Base-by-base conservation (phyloP, 2,797 vertebrate species). In the Luscinia luscinia region DNA sequence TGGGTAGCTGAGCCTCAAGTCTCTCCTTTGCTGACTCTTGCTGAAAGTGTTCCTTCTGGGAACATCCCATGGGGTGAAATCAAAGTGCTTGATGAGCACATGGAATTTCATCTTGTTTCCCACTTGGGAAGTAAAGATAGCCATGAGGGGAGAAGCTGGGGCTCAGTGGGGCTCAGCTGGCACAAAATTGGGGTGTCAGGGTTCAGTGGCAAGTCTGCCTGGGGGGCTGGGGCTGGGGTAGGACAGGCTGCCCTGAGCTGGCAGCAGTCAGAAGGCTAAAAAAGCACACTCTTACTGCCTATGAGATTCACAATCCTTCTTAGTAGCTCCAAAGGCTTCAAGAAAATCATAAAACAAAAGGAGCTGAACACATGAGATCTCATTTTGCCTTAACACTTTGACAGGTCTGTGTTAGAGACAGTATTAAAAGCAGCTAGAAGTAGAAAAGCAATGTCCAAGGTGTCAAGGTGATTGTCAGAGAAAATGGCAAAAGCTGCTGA, bases 1-100 rank as follows among this genome's bases (percentile, higher is more conserved):
- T n/a, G 26, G n/a, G 17, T 26, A 20, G 45, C 28, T 28, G 63
- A 49, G 11, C 27, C 34, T 18, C 1, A 3, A 6, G 40, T 69
- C 69, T 62, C 34, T 64, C 21, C 49, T 70, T n/a, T 27, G 5
- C 20, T 38, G 9, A 13, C 32, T 18, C 24, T 80, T 76, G 38
- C 18, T 34, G 41, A 51, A 16, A 4, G 5, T 1, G 4, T 55
- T 20, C 15, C 38, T 63, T 55, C 55, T 24, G 19, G 21, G 62
- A 45, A 12, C 54, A 36, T 48, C 58, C 46, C 2, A 1, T 4
- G 18, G 24, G 14, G 22, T 0, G 0, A 80, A 54, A 68, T 40
- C 27, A 5, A 22, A 70, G 76, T 12, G 28, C 41, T 59, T 11
- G 30, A 8, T 28, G 27, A 64, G 26, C 49, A 7, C 30, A 40